Evolutionary conservation across 37 sponge, comb jelly and placozoan genomes (phyloP), one percentile per base, ranked within the genome.

Genomic region (Halichondria panicea): DNA sequence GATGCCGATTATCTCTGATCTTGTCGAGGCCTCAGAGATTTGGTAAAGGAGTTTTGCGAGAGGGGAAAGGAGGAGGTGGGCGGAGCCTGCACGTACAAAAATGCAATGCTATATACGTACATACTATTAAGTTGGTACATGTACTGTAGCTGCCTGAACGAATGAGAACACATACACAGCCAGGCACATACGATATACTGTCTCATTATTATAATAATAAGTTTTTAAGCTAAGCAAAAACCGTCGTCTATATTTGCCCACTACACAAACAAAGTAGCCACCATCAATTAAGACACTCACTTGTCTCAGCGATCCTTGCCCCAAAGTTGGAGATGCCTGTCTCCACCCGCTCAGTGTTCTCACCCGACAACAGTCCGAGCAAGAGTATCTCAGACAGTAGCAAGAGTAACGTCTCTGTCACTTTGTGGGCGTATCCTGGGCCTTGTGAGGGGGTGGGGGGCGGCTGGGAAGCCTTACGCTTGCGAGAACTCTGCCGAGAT

Each of bases 21-120:
- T 72, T 5, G 50, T 5, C 21, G 77, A 84, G 3, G 52, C 70
- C 71, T 84, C 84, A 39, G 43, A 62, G 42, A 84, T 61, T 55
- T 84, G 84, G 71, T 70, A 84, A 38, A 84, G 63, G 32, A 84
- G 41, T 48, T 84, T 84, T 19, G 39, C 57, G 39, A 68, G 69
- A 37, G 57, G 33, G 40, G 68, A 60, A 18, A 74, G 57, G 7
- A 74, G 36, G 43, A 34, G 27, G 31, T 27, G 30, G 13, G 43
- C 63, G 65, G 55, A 63, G 65, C 8, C 53, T 65, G 25, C 35
- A 37, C 25, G 53, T 0, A 6, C 9, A 19, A 63, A 28, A 63
- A 19, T 31, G 4, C 33, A 63, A 19, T 8, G 64, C 4, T 31
- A 35, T 24, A 63, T 3, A 63, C 34, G 64, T 59, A 59, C 24